phyloP scores from a whole-genome alignment of 2,113 vertebrate genomes.

The Podarcis cretensis region DNA sequence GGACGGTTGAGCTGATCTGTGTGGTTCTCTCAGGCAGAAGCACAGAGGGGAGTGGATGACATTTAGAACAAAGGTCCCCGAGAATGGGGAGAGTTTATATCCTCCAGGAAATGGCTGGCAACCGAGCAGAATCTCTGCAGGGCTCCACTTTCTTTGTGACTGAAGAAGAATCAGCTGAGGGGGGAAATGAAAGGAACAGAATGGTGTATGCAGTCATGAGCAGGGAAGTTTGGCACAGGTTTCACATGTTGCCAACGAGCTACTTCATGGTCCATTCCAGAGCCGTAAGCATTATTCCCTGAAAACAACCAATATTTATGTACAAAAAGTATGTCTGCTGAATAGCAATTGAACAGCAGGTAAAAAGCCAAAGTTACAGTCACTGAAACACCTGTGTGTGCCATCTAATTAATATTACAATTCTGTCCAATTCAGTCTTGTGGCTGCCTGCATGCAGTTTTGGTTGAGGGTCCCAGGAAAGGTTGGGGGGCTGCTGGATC shows the following conservation, averaged over 20 bases:
- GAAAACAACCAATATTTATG: too few relatives aligned
- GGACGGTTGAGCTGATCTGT: neutral
- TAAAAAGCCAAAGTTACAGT: too few relatives aligned
- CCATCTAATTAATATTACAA: too few relatives aligned
- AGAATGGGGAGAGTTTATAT: neutral
- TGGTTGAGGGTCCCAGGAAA: too few relatives aligned
- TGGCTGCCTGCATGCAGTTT: too few relatives aligned
- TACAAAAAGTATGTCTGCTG: too few relatives aligned
- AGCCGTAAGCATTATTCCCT: neutral
- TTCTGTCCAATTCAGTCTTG: too few relatives aligned
- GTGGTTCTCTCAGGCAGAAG: neutral
- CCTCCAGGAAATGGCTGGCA: neutral
- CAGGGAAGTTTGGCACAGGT: neutral
- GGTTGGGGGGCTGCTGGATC: too few relatives aligned
- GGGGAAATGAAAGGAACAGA: neutral
- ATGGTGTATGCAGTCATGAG: accelerated
- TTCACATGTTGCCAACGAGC: neutral
- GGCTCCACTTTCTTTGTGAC: neutral
- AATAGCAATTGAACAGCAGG: too few relatives aligned
- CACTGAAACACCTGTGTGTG: too few relatives aligned
- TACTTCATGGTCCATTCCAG: neutral
- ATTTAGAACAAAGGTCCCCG: neutral
- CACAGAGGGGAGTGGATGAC: neutral
- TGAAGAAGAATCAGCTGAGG: neutral
- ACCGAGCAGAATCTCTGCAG: neutral